These are phyloP conservation scores for Nothoprocta perdicaria DNA, from an alignment of 2,113 vertebrate species.

Conservation along the genomic window DNA sequence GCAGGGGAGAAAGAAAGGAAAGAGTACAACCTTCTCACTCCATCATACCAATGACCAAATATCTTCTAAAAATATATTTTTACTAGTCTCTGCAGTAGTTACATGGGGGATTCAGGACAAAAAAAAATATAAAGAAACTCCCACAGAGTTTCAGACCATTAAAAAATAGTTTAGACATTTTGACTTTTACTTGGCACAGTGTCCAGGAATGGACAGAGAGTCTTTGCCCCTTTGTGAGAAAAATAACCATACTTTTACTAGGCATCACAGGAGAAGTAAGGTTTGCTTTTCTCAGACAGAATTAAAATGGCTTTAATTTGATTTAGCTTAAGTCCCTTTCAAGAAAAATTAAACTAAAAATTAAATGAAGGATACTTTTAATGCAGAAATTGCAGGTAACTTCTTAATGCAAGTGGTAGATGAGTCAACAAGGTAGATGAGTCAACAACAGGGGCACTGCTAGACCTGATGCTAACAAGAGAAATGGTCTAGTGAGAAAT, in stretches of 20 bases:
- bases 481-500: too few relatives aligned
- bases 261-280: background rate
- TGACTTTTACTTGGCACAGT: background rate
- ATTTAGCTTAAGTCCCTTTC: conserved; percentile 54
- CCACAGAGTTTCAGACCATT: background rate
- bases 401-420: too few relatives aligned
- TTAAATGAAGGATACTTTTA: conserved; percentile 30
- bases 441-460: too few relatives aligned
- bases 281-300: background rate
- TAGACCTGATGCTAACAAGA: too few relatives aligned
- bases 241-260: background rate
- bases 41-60: background rate
- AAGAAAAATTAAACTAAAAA: conserved; percentile 36
- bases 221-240: background rate
- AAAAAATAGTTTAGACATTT: background rate
- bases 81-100: background rate
- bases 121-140: background rate
- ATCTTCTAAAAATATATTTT: background rate
- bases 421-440: too few relatives aligned
- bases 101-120: background rate
- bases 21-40: background rate
- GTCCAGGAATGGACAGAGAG: background rate
- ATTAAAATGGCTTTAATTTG: conserved; percentile 43
- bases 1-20: background rate
- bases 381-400: too few relatives aligned